Percentiles rank a stretch among this genome's conserved stretches.
Conservation (phyloP, 2,113 vertebrate genomes). For the Zosterops hypoxanthus region DNA sequence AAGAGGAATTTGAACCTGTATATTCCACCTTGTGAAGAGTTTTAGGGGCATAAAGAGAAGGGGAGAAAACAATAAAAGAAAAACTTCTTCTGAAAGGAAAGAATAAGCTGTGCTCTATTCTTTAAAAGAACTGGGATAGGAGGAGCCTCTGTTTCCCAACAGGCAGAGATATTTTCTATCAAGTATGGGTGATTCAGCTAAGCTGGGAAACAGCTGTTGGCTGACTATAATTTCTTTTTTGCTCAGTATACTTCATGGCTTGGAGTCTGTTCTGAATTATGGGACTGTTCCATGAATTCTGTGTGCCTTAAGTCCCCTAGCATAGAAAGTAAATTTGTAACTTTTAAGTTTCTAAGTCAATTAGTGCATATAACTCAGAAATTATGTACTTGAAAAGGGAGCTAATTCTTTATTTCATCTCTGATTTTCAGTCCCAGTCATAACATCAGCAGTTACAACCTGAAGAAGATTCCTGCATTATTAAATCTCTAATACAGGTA, state of each 20-base stretch:
- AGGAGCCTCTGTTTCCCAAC: neutral
- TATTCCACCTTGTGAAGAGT: neutral
- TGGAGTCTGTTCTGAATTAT: neutral
- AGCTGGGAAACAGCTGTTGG: neutral
- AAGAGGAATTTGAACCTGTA: neutral
- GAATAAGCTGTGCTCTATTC: neutral
- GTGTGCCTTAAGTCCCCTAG: neutral
- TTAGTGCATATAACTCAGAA: neutral
- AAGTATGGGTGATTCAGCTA: neutral
- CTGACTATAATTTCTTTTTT: neutral
- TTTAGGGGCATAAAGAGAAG: neutral
- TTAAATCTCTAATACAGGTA: slow-evolving; percentile 5
- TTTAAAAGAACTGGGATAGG: neutral
- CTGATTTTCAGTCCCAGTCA: slow-evolving; percentile 14
- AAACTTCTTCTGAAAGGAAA: neutral
- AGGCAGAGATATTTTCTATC: neutral
- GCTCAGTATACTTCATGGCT: neutral
- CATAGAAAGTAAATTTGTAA: neutral
- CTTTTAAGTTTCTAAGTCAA: neutral
- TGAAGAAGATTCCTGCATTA: neutral
- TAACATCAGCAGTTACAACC: neutral
- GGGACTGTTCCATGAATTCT: neutral
- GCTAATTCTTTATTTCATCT: slow-evolving; percentile 16
- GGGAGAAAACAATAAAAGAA: neutral
- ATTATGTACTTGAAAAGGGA: slow-evolving; percentile 12